phyloP scores from a whole-genome alignment of 2,797 vertebrate genomes.

The Tapera naevia region DNA sequence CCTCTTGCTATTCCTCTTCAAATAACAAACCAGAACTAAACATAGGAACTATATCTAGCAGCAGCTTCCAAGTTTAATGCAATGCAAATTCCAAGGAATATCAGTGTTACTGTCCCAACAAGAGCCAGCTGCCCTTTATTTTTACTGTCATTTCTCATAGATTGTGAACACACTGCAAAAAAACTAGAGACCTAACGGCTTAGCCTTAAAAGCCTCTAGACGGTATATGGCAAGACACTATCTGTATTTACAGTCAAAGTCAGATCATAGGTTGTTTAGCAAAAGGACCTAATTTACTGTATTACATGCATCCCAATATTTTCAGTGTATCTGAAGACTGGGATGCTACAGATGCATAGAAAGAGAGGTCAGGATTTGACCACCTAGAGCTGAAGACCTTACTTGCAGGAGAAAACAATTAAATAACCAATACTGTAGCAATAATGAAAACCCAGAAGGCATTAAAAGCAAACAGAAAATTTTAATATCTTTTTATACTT shows the following conservation, averaged over 20 bases:
- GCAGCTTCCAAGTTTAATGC: neutral
- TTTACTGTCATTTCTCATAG: neutral
- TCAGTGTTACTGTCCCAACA: neutral
- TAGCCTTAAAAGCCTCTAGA: neutral
- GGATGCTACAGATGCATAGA: neutral
- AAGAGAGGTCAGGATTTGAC: neutral
- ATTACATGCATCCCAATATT: neutral
- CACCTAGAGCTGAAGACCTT: neutral
- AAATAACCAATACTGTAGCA: neutral
- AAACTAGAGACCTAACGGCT: neutral
- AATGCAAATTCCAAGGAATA: neutral
- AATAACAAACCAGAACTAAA: neutral
- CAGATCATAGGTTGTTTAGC: neutral
- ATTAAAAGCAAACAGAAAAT: neutral
- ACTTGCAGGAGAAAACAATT: neutral
- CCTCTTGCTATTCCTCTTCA: neutral
- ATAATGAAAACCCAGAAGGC: neutral
- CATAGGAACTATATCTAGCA: neutral
- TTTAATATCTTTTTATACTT: neutral
- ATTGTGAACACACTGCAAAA: neutral
- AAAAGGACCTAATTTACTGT: neutral
- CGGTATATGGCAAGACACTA: neutral
- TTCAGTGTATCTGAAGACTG: neutral
- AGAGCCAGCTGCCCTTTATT: neutral
- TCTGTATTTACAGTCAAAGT: neutral